Percentiles rank a stretch among this genome's conserved stretches.
These are phyloP conservation scores for Heterohyrax brucei DNA, from an alignment of 2,797 vertebrate genomes.

Conservation along the genomic window DNA sequence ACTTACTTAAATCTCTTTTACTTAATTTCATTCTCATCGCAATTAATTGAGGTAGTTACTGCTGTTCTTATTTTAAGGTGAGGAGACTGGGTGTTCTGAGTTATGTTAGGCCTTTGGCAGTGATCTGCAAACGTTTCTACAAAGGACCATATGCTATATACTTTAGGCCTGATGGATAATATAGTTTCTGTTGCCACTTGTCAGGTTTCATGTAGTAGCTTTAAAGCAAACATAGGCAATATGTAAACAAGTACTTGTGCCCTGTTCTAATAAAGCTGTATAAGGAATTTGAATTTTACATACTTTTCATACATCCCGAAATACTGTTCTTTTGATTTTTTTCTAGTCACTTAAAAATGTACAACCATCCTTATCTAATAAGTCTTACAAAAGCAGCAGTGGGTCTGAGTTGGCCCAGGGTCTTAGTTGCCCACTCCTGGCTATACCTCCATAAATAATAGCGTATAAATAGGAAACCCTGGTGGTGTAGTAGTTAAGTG, in stretches of 20 bases:
- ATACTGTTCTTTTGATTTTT: not conserved
- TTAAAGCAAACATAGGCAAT: not conserved
- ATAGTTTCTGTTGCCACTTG: not conserved
- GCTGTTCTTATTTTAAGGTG: not conserved
- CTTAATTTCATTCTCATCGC: slow-evolving; percentile 31
- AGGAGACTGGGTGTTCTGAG: not conserved
- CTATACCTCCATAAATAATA: not conserved
- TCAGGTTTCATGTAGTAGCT: not conserved
- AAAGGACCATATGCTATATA: not conserved
- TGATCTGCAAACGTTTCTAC: not conserved
- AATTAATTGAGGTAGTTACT: not conserved
- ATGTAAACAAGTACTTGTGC: not conserved
- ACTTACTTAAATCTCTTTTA: not conserved
- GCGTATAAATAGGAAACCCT: not conserved
- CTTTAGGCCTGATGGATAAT: not conserved
- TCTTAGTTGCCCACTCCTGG: not conserved
- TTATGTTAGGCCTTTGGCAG: not conserved
- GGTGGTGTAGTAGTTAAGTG: no score
- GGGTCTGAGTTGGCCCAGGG: fast-evolving
- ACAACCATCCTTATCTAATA: not conserved
- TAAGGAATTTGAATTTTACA: slow-evolving; percentile 17
- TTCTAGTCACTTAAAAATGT: slow-evolving; percentile 9
- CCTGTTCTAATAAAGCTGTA: not conserved
- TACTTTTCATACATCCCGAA: slow-evolving; percentile 20
- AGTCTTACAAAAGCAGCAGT: not conserved